Evolutionary conservation across 2,113 vertebrate species (phyloP).

Genomic region (Aegotheles bennettii): DNA sequence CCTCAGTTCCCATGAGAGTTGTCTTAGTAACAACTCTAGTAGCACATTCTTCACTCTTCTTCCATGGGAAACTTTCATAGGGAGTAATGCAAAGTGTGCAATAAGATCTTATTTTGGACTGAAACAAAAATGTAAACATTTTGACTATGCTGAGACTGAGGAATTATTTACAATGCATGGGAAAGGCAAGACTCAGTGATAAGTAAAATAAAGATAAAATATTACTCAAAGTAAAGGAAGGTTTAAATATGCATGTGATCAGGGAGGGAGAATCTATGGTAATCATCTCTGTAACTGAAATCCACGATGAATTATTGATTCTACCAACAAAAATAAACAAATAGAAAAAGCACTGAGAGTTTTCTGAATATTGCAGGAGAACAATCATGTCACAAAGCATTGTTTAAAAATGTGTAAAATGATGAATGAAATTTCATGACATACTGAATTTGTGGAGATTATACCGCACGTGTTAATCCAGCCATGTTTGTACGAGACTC

Average conservation of each 20-base stretch:
- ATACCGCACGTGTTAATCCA: conserved; percentile 17
- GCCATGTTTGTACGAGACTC: conserved; percentile 35
- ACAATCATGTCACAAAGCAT: not conserved
- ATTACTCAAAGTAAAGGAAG: not conserved
- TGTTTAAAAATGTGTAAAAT: conserved; percentile 22
- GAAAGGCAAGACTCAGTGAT: not conserved
- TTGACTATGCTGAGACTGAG: not conserved
- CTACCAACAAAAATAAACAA: conserved; percentile 28
- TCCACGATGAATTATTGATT: not conserved
- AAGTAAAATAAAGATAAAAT: conserved; percentile 15
- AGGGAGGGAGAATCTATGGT: not conserved
- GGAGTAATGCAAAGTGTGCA: not conserved
- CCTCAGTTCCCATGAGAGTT: not conserved
- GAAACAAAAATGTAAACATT: not conserved
- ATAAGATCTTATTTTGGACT: not conserved
- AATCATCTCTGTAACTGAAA: conserved; percentile 26
- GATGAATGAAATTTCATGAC: not conserved
- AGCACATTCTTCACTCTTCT: not conserved
- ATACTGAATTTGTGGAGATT: conserved; percentile 31
- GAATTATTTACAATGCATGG: not conserved
- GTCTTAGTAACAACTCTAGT: not conserved
- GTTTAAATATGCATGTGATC: not conserved
- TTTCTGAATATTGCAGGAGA: not conserved
- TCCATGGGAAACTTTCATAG: not conserved
- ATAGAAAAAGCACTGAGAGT: not conserved